phyloP scores from a whole-genome alignment of 1,140 invertebrate species.

The Zaprionus inermis region DNA sequence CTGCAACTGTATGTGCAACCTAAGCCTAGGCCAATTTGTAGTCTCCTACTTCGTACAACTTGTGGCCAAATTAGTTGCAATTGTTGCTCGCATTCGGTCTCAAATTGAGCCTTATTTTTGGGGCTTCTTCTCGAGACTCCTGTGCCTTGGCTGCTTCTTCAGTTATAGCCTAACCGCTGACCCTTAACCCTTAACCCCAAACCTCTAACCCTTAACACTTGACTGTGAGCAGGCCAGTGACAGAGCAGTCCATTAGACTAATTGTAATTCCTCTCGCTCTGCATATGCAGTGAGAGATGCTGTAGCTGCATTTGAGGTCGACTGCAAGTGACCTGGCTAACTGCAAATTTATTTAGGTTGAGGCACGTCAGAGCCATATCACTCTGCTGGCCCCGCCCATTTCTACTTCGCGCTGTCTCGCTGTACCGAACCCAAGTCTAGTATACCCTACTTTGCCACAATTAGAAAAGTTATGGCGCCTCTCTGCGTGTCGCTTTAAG shows the following conservation, averaged over 20 bases:
- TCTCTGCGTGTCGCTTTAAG: conserved; percentile 31
- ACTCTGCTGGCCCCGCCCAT: background rate
- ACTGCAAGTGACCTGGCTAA: background rate
- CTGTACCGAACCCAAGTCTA: background rate
- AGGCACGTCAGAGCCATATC: background rate
- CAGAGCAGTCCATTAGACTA: conserved; percentile 56
- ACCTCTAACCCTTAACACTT: background rate
- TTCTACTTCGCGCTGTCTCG: background rate
- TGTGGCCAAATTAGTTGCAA: conserved; percentile 48
- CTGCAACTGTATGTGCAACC: conserved; percentile 5
- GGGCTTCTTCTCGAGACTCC: background rate
- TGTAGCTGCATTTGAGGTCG: background rate
- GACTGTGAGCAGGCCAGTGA: background rate
- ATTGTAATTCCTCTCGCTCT: conserved; percentile 44
- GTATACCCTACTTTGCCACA: background rate
- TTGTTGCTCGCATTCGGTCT: conserved; percentile 23
- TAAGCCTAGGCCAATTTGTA: conserved; percentile 19
- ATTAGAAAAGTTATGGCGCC: background rate
- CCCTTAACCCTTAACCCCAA: background rate
- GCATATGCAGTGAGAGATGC: background rate
- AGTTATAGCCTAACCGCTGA: background rate
- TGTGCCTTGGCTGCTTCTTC: background rate
- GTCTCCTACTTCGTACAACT: background rate
- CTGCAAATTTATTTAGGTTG: conserved; percentile 1
- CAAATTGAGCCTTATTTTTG: conserved; percentile 5